Percentiles rank a stretch among this genome's conserved stretches.
phyloP scores from a whole-genome alignment of 2,113 vertebrate species.

The Chloroceryle aenea region DNA sequence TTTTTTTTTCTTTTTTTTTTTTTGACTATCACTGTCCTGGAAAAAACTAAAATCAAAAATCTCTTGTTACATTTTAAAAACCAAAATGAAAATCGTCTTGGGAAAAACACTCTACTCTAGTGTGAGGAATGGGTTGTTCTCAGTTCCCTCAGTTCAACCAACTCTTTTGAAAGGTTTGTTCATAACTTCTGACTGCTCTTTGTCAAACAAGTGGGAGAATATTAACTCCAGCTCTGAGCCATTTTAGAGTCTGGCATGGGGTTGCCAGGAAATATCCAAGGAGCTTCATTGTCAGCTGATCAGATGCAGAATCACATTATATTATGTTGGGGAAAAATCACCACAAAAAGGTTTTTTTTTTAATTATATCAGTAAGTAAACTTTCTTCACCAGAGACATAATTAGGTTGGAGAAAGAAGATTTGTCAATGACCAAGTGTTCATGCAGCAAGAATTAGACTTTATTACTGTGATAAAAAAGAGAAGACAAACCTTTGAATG shows the following conservation, averaged over 20 bases:
- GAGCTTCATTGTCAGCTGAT: neutral
- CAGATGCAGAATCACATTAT: neutral
- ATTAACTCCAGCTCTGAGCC: neutral
- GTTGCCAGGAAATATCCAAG: neutral
- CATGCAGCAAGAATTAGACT: neutral
- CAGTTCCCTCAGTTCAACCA: neutral
- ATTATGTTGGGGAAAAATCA: neutral
- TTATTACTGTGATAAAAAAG: neutral
- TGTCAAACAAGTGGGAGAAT: neutral
- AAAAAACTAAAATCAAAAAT: neutral
- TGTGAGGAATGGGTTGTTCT: constrained; percentile 1
- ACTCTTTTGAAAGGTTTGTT: neutral
- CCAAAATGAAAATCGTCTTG: neutral
- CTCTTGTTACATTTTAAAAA: neutral
- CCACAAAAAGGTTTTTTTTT: neutral
- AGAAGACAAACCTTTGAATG: neutral
- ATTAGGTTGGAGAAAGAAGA: neutral
- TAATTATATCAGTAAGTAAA: neutral
- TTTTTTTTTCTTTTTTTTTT: constrained; percentile 18
- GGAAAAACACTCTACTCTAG: neutral
- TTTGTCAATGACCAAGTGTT: neutral
- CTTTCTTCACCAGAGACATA: neutral
- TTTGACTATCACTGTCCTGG: neutral
- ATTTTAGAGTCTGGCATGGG: neutral
- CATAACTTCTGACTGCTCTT: neutral